A percentile compares a stretch with the other conserved stretches of the same genome.
phyloP scores from a whole-genome alignment of 2,113 vertebrate species.

The Dunckerocampus dactyliophorus region DNA sequence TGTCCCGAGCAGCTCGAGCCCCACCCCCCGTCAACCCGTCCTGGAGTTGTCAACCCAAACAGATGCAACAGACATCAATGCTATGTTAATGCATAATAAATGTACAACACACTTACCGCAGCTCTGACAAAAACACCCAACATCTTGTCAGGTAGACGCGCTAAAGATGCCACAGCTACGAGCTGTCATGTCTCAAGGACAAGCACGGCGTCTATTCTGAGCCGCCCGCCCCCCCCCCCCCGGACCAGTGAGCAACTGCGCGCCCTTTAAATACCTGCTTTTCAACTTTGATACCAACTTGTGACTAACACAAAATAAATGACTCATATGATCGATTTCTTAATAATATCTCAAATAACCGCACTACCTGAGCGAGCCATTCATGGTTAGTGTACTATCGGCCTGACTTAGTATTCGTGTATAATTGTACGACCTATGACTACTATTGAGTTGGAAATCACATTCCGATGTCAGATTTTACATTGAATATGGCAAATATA shows the following conservation, averaged over 20 bases:
- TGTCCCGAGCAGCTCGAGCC: too few relatives aligned
- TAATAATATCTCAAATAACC: too few relatives aligned
- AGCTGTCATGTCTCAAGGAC: constrained; percentile 70
- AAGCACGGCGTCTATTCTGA: constrained; percentile 31
- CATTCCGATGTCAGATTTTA: too few relatives aligned
- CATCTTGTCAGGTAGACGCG: constrained; percentile 66
- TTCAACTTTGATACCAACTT: not conserved
- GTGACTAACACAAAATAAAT: too few relatives aligned
- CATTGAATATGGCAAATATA: too few relatives aligned
- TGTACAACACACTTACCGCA: constrained; percentile 74
- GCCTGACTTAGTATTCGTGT: too few relatives aligned
- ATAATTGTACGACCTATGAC: too few relatives aligned
- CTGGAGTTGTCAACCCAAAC: not conserved
- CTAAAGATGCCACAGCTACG: constrained; percentile 29
- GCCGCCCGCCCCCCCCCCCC: constrained; percentile 47
- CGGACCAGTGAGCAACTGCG: constrained; percentile 18
- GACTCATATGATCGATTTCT: too few relatives aligned
- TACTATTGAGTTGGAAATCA: too few relatives aligned
- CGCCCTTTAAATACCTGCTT: constrained; percentile 8
- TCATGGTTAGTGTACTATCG: too few relatives aligned
- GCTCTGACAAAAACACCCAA: constrained; percentile 74
- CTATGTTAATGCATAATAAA: not conserved
- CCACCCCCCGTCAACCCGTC: too few relatives aligned
- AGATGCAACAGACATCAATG: not conserved
- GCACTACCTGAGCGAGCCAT: too few relatives aligned